Evolutionary conservation across 2,113 vertebrate genomes (phyloP), one percentile per base, ranked within the genome.

Genomic region (Upupa epops): DNA sequence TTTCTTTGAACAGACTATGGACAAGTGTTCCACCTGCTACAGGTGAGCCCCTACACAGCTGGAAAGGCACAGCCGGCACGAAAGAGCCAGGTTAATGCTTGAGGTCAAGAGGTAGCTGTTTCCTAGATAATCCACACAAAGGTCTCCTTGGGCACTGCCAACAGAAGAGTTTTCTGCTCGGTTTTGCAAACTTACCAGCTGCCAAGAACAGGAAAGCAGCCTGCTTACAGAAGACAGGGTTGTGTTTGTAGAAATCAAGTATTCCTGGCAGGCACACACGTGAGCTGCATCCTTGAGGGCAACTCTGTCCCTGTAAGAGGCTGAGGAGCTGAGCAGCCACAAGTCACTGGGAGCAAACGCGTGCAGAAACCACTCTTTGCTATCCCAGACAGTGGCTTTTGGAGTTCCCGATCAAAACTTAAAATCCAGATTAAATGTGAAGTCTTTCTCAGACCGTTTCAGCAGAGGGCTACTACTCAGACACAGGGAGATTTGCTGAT

Each of bases 241-340:
- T 92, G 93, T 71, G 94, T 94, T 58, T 89, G 6, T 59, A 54
- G 69, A 93, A 95, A 96, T 92, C 90, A 95, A 96, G 51, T 73
- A 94, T 95, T 96, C 94, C 93, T 96, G 86, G 65, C 79, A 65
- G 66, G 63, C 31, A 49, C 29, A 45, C 13, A 66, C 3, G 9
- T 68, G 52, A 59, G 32, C 55, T 49, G 63, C 74, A 89, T 89
- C 71, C 93, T 64, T 59, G 78, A 87, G 85, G 92, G 91, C 71
- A 84, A 76, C 84, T 92, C 73, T 86, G 34, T 65, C 75, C 59
- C 29, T 17, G 59, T 40, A 86, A 79, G 54, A 92, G 65, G 60
- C 75, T 91, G 88, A 92, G 89, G 20, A 28, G 45, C 55, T 49
- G 58, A 86, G 88, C 22, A 68, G 51, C 40, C 90, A 61, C 32